Evolutionary conservation across 2,797 vertebrate genomes (phyloP), one percentile per base, ranked within the genome.

Genomic region (Chrysocyon brachyurus): DNA sequence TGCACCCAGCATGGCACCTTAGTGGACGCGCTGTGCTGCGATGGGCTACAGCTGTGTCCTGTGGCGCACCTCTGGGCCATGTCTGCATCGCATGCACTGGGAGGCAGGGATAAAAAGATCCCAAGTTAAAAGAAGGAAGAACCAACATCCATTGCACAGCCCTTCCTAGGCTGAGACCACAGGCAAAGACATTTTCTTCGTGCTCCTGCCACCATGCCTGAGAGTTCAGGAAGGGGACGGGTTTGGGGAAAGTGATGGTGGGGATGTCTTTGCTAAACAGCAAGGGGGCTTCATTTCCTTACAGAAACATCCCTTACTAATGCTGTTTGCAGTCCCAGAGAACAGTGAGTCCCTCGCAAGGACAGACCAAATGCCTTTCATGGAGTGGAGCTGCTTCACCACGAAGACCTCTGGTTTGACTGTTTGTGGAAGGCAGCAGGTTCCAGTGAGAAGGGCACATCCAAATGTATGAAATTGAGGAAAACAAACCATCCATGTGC

Each of bases 41-140:
- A 46, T 15, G 19, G 2, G 7, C 21, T 19, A 15, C n/a, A 9
- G 11, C 11, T 3, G 0, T 7, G n/a, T 12, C 2, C 0, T 4
- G n/a, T 11, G 16, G 63, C 8, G 3, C 54, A 16, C 33, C 1
- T 12, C 28, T 3, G 73, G 83, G 12, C 31, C 16, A 54, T 9
- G 0, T 68, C 70, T 40, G 3, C 9, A 5, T 17, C 63, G 1
- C 17, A 5, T 1, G 24, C 36, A 26, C 15, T 9, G 3, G 33
- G 63, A 54, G 7, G n/a, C 26, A n/a, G 21, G 46, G 78, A 15
- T 5, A 68, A 28, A 28, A 17, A 9, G 49, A 46, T 7, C 54
- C 75, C 3, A 2, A 11, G 64, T 17, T 61, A 24, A 1, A 19
- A 14, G 40, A 54, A 33, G 4, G 2, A 40, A 46, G 14, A 36